These are phyloP conservation scores for Caligus rogercresseyi DNA, from an alignment of 1,140 invertebrate genomes.

Conservation along the genomic window DNA sequence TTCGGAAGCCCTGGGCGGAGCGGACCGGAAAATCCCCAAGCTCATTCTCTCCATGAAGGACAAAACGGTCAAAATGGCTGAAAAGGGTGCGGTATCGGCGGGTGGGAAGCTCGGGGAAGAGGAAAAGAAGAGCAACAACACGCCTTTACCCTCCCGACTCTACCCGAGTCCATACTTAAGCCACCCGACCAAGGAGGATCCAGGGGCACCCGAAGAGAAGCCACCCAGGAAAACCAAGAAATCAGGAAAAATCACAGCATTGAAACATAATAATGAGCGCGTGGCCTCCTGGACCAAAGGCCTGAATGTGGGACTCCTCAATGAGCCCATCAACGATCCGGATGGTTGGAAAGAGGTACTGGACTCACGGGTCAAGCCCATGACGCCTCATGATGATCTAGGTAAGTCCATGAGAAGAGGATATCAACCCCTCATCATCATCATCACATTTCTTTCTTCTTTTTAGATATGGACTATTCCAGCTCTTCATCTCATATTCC, in stretches of 20 bases:
- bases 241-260: background rate
- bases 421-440: background rate
- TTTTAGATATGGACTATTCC: background rate
- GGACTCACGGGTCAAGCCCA: background rate
- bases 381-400: background rate
- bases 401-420: background rate
- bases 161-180: background rate
- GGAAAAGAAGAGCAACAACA: background rate
- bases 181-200: too few species aligned
- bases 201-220: background rate
- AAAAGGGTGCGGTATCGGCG: constrained; percentile 16
- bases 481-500: background rate
- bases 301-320: background rate
- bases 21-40: constrained; percentile 21
- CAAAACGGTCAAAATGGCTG: constrained; percentile 23
- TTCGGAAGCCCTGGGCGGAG: background rate
- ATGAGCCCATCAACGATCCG: background rate
- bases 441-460: background rate
- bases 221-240: constrained; percentile 8
- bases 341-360: background rate
- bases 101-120: background rate
- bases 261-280: background rate
- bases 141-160: background rate
- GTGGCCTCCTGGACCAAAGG: background rate
- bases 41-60: constrained; percentile 22